phyloP scores from a whole-genome alignment of 2,113 vertebrate genomes.

The Ia io region DNA sequence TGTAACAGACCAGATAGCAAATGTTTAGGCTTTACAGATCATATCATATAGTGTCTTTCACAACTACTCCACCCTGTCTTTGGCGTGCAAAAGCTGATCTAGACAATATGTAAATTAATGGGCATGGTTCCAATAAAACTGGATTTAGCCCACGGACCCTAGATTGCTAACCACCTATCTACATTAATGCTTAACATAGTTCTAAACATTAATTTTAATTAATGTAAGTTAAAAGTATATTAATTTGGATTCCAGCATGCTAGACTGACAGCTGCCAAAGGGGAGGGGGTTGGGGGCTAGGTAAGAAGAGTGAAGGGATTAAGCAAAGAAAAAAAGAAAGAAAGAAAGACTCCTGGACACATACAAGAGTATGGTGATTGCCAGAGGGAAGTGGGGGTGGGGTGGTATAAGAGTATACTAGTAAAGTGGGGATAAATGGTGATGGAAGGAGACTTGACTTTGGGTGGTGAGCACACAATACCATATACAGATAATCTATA shows the following conservation, averaged over 20 bases:
- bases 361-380: not conserved
- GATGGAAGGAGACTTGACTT: not conserved
- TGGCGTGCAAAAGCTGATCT: not conserved
- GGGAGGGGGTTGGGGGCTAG: not conserved
- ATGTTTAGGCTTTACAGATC: not conserved
- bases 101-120: not conserved
- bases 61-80: not conserved
- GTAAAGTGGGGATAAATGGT: not conserved
- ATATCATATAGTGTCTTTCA: not conserved
- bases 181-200: not conserved
- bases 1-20: not conserved
- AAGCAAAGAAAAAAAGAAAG: not conserved
- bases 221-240: not conserved
- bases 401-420: not conserved
- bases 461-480: not conserved
- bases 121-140: not conserved
- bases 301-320: not conserved
- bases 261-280: not conserved
- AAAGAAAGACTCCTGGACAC: not conserved
- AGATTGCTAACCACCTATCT: not conserved
- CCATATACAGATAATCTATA: not conserved
- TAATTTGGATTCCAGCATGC: not conserved
- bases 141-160: not conserved
- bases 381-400: not conserved
- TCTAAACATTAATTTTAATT: not conserved